Conservation (phyloP, 1,140 invertebrate species). For the Paracyclopina nana region DNA sequence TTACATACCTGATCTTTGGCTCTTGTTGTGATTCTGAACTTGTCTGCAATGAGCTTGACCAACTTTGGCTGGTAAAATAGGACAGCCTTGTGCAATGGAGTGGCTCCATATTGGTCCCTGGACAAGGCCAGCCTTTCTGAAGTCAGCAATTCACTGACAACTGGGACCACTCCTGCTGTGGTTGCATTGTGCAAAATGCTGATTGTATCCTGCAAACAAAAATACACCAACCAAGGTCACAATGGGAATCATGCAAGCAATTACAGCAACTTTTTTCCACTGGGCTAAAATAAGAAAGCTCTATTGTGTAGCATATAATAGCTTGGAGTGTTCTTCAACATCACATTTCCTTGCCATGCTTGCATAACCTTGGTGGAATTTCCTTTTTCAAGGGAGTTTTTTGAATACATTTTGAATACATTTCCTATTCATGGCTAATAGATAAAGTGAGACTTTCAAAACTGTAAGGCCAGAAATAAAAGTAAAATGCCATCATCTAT, state of each 20-base stretch:
- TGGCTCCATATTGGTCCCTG: constrained; percentile 12
- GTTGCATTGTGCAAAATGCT: constrained; percentile 14
- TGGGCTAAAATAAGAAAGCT: too few species aligned
- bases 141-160: constrained; percentile 1
- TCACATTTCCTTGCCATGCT: too few species aligned
- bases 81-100: constrained; percentile 12
- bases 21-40: constrained; percentile 8
- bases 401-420: background rate
- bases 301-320: too few species aligned
- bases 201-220: constrained; percentile 8
- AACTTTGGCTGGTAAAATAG: constrained; percentile 15
- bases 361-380: too few species aligned
- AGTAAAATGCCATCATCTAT: too few species aligned
- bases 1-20: constrained; percentile 7
- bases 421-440: too few species aligned
- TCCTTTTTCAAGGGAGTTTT: too few species aligned
- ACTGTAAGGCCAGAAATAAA: too few species aligned
- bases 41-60: constrained; percentile 9
- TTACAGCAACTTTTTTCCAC: too few species aligned
- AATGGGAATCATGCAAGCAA: too few species aligned
- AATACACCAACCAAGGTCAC: background rate
- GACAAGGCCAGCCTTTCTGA: constrained; percentile 11
- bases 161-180: constrained; percentile 3
- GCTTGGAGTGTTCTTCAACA: too few species aligned
- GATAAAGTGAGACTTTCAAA: too few species aligned